Conservation (phyloP, 2,888 invertebrate genomes). For the Pomacea canaliculata region DNA sequence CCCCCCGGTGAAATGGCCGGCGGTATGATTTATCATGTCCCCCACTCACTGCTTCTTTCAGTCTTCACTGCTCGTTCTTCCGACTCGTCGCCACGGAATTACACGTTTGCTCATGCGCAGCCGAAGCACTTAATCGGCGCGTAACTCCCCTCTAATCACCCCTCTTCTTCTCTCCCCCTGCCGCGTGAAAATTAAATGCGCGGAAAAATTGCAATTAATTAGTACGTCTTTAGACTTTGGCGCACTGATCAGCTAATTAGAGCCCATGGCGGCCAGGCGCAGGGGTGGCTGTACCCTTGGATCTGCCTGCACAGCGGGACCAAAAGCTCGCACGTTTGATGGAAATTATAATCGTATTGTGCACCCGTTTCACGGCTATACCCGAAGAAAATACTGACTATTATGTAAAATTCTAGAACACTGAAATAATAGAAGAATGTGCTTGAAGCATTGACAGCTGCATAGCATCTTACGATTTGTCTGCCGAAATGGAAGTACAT, state of each 20-base stretch:
- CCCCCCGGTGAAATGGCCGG: too few species aligned
- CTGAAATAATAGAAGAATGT: too few species aligned
- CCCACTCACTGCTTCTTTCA: neutral
- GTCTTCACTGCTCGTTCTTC: neutral
- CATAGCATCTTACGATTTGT: too few species aligned
- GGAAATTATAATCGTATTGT: too few species aligned
- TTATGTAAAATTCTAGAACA: too few species aligned
- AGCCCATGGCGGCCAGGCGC: neutral
- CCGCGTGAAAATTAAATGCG: slow-evolving; percentile 28
- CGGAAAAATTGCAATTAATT: slow-evolving; percentile 29
- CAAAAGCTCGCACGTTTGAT: too few species aligned
- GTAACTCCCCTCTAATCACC: slow-evolving; percentile 24
- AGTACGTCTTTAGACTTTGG: slow-evolving; percentile 17
- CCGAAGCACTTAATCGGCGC: slow-evolving; percentile 22
- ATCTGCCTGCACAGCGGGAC: too few species aligned
- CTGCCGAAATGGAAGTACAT: too few species aligned
- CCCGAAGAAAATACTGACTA: too few species aligned
- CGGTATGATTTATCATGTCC: neutral
- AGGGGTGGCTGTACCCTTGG: too few species aligned
- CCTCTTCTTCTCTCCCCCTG: neutral
- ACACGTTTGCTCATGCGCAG: slow-evolving; percentile 22
- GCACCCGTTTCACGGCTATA: too few species aligned
- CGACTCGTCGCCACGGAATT: neutral
- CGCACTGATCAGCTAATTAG: slow-evolving; percentile 4
- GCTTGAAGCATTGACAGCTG: too few species aligned